Conservation (phyloP, 1,140 invertebrate species). For the Nasonia vitripennis region DNA sequence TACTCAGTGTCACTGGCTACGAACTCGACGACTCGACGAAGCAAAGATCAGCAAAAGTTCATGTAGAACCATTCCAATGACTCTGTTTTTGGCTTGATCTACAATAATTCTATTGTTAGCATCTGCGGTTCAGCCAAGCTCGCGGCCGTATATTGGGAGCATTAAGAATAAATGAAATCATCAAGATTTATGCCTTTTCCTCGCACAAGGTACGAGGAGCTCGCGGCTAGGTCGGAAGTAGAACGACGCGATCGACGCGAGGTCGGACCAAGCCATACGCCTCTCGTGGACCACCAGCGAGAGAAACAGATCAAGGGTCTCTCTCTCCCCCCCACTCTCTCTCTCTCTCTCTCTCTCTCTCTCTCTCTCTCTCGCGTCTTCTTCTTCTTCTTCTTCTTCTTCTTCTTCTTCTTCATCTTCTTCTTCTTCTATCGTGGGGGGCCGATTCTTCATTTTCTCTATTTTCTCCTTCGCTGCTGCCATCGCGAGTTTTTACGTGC, state of each 20-base stretch:
- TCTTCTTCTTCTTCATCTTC: no score
- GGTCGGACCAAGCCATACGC: neutral
- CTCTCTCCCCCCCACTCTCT: neutral
- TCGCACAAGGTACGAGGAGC: neutral
- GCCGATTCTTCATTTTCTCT: neutral
- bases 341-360: neutral
- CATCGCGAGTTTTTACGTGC: neutral
- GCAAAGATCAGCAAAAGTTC: no score
- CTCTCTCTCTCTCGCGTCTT: no score
- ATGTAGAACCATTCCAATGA: no score
- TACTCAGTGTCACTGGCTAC: no score
- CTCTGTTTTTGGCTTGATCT: no score
- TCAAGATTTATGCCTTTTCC: neutral
- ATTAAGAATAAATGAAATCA: neutral
- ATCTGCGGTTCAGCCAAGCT: neutral
- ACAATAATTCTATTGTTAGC: no score
- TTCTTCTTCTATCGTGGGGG: neutral
- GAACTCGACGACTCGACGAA: no score
- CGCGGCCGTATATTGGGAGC: neutral
- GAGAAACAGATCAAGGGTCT: neutral
- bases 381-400: no score
- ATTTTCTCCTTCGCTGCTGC: neutral
- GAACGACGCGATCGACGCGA: neutral
- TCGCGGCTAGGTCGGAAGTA: constrained; percentile 1
- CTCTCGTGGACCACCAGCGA: neutral